Percentiles rank a stretch among this genome's conserved stretches.
Evolutionary conservation across 2,888 invertebrate species (phyloP).

Genomic region (Heteromyza rotundicornis): DNA sequence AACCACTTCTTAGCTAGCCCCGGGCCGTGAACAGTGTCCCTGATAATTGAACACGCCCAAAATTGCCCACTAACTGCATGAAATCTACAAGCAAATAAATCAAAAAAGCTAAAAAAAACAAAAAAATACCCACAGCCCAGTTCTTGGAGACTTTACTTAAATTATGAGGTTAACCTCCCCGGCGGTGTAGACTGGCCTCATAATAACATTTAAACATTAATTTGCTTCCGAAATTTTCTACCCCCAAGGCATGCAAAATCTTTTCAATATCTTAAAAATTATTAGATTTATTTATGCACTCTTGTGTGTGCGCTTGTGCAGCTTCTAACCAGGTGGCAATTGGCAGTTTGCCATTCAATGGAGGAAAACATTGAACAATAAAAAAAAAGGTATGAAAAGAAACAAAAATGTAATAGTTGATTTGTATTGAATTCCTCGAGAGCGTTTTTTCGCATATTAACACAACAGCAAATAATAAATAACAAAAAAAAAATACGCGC

Average conservation of each 20-base stretch:
- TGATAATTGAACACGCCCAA: slow-evolving; percentile 1
- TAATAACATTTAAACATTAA: slow-evolving; percentile 47
- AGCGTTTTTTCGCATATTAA: neutral
- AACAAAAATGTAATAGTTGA: neutral
- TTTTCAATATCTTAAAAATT: neutral
- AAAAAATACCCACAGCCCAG: no score
- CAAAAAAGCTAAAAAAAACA: no score
- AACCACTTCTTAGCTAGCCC: no score
- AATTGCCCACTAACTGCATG: neutral
- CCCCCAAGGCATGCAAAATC: slow-evolving; percentile 19
- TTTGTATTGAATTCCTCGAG: neutral
- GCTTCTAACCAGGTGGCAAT: slow-evolving; percentile 46
- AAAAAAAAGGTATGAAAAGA: neutral
- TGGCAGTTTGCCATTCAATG: no score
- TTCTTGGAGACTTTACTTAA: no score
- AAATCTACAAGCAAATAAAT: neutral
- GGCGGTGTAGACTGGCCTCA: neutral
- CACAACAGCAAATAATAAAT: no score
- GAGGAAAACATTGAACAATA: no score
- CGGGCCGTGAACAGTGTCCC: neutral
- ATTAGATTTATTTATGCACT: neutral
- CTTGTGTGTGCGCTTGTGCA: neutral
- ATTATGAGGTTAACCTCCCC: no score
- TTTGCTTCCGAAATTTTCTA: slow-evolving; percentile 44
- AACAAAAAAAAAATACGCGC: no score